Evolutionary conservation across 2,888 invertebrate genomes (phyloP).

Genomic region (Drosophila neonasuta): DNA sequence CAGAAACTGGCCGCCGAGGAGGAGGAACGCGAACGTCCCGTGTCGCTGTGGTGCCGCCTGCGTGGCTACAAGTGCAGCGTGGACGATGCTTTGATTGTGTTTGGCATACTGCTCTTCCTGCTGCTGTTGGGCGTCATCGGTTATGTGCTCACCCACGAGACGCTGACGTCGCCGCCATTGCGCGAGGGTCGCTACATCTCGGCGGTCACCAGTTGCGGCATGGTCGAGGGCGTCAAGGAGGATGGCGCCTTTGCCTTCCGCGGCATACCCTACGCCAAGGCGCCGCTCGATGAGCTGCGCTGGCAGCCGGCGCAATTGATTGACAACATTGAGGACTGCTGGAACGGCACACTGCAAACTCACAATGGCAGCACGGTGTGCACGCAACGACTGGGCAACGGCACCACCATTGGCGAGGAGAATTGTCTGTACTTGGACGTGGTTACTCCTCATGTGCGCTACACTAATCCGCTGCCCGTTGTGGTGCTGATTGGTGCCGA

Average conservation of each 20-base stretch:
- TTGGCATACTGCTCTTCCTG: slow-evolving; percentile 85
- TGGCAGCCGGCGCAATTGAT: slow-evolving; percentile 88
- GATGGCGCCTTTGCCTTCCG: slow-evolving; percentile 91
- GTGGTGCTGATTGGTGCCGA: slow-evolving; percentile 92
- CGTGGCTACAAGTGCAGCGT: slow-evolving; percentile 87
- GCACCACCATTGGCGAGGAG: slow-evolving; percentile 87
- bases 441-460: slow-evolving; percentile 90
- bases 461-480: slow-evolving; percentile 90
- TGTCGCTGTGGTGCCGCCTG: slow-evolving; percentile 85
- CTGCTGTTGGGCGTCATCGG: slow-evolving; percentile 86
- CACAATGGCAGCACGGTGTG: slow-evolving; percentile 88
- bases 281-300: slow-evolving; percentile 87
- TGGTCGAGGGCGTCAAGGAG: slow-evolving; percentile 89
- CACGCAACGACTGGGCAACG: slow-evolving; percentile 87
- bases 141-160: slow-evolving; percentile 85
- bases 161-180: slow-evolving; percentile 85
- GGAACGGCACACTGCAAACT: slow-evolving; percentile 88
- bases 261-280: slow-evolving; percentile 91
- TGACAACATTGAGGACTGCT: slow-evolving; percentile 87
- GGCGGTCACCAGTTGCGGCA: slow-evolving; percentile 90
- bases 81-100: slow-evolving; percentile 85
- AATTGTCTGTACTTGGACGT: slow-evolving; percentile 93
- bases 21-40: slow-evolving; percentile 62
- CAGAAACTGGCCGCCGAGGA: slow-evolving; percentile 79
- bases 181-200: slow-evolving; percentile 88